phyloP scores from a whole-genome alignment of 1,140 invertebrate genomes.

The Habropoda laboriosa region DNA sequence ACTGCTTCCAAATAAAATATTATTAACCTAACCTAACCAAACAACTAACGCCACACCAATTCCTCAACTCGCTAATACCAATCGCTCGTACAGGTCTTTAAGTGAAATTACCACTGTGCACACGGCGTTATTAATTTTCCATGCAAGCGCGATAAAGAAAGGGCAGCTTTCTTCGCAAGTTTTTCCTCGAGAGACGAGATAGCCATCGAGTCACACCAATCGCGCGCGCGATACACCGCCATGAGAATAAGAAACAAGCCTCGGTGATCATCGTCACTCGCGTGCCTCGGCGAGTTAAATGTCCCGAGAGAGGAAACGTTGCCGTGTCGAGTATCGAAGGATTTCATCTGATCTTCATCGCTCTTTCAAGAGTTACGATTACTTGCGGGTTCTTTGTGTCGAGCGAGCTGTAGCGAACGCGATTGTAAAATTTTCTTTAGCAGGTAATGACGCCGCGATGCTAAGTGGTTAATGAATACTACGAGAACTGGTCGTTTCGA shows the following conservation, averaged over 20 bases:
- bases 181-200: not conserved
- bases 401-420: not conserved
- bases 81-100: not conserved
- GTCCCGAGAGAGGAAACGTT: not conserved
- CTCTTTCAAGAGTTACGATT: not conserved
- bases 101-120: not conserved
- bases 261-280: constrained; percentile 17
- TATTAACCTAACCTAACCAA: not conserved
- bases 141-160: not conserved
- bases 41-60: not conserved
- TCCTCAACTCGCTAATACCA: not conserved
- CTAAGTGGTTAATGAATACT: constrained; percentile 5
- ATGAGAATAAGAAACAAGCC: not conserved
- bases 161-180: constrained; percentile 4
- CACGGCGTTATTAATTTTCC: not conserved
- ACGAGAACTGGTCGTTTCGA: not conserved
- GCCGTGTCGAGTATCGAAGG: constrained; percentile 33
- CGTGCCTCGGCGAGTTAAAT: not conserved
- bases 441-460: not conserved
- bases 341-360: not conserved
- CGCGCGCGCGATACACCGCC: not conserved
- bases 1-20: too few relatives aligned
- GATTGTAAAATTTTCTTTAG: not conserved
- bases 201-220: constrained; percentile 12
- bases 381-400: not conserved